These are phyloP conservation scores for Hecatera dysodea DNA, from an alignment of 2,888 invertebrate species.

Conservation along the genomic window DNA sequence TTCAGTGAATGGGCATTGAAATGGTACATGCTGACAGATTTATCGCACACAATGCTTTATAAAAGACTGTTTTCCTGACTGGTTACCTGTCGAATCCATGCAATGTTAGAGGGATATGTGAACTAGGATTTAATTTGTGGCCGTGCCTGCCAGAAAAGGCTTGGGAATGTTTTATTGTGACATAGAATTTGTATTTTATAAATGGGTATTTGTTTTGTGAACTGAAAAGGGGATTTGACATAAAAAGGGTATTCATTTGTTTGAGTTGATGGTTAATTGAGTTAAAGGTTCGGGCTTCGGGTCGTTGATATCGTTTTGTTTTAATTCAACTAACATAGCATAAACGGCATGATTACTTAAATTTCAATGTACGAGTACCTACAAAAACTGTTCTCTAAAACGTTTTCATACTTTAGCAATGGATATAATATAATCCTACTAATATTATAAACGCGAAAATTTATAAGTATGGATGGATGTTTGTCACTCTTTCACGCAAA, in stretches of 20 bases:
- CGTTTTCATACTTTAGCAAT: neutral
- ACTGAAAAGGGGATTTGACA: conserved; percentile 44
- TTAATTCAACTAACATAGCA: neutral
- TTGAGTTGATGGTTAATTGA: conserved; percentile 52
- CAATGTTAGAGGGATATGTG: conserved; percentile 51
- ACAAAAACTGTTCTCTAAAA: too few relatives aligned
- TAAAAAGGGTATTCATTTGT: conserved; percentile 49
- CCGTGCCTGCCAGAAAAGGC: neutral
- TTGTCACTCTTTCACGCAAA: too few relatives aligned
- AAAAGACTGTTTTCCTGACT: conserved; percentile 51
- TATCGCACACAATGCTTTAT: conserved; percentile 57
- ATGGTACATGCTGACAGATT: conserved; percentile 65
- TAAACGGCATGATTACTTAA: neutral
- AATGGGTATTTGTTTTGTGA: conserved; percentile 35
- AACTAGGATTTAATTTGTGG: conserved; percentile 63
- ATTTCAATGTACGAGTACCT: neutral
- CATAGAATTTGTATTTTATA: conserved; percentile 39
- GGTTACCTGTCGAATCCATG: conserved; percentile 60
- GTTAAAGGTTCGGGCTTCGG: conserved; percentile 17
- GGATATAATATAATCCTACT: neutral
- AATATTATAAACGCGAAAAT: too few relatives aligned
- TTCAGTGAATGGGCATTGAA: conserved; percentile 65
- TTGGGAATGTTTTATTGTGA: conserved; percentile 41
- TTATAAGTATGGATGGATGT: too few relatives aligned
- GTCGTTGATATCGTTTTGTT: conserved; percentile 37